A percentile compares a stretch with the other conserved stretches of the same genome.
phyloP scores from a whole-genome alignment of 2,888 invertebrate genomes.

The Megamerina dolium region DNA sequence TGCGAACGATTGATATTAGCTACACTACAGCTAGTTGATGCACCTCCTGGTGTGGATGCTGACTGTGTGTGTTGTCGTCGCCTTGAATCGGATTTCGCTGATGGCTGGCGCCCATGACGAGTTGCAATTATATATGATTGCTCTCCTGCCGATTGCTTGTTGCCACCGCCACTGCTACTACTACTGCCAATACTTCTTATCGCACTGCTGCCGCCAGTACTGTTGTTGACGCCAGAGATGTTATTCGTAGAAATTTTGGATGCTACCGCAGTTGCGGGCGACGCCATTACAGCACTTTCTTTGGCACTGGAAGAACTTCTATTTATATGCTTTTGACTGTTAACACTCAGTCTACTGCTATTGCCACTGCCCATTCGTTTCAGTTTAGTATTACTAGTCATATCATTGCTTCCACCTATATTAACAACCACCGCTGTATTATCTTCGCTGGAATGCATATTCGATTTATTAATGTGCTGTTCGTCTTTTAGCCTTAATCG shows the following conservation, averaged over 20 bases:
- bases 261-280: constrained; percentile 14
- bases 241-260: constrained; percentile 18
- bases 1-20: neutral
- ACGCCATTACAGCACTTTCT: constrained; percentile 6
- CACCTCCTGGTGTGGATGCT: constrained; percentile 12
- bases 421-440: constrained; percentile 23
- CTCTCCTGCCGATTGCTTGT: neutral
- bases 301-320: constrained; percentile 38
- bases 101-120: constrained; percentile 11
- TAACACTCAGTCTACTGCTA: constrained; percentile 13
- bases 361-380: constrained; percentile 28
- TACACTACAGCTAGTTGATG: neutral
- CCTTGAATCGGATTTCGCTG: constrained; percentile 16
- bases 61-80: constrained; percentile 6
- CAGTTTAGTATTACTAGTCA: neutral
- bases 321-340: constrained; percentile 24
- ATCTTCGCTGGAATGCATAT: constrained; percentile 43
- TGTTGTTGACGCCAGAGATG: constrained; percentile 3
- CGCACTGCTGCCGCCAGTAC: constrained; percentile 8
- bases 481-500: constrained; percentile 10
- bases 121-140: neutral
- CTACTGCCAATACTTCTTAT: constrained; percentile 11
- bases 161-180: constrained; percentile 8
- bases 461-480: constrained; percentile 19
- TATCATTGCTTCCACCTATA: constrained; percentile 6